These are phyloP conservation scores for Burhinus bistriatus DNA, from an alignment of 2,113 vertebrate species.

Conservation along the genomic window DNA sequence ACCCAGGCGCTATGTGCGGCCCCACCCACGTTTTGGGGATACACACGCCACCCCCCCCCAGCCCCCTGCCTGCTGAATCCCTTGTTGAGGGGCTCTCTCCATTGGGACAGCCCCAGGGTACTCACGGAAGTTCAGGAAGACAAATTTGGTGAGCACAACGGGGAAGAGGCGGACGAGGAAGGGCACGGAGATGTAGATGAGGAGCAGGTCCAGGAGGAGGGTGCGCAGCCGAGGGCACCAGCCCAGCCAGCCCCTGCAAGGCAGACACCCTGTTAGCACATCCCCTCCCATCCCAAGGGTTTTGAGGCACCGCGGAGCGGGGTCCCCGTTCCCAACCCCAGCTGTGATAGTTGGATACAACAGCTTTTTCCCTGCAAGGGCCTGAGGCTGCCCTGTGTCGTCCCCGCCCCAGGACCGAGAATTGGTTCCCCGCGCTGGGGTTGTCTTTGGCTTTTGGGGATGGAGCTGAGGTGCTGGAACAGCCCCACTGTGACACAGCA, in stretches of 20 bases:
- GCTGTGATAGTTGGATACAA: fast-evolving
- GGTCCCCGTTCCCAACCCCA: neutral
- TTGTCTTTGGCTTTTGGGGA: neutral
- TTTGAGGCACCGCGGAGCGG: neutral
- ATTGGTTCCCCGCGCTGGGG: fast-evolving
- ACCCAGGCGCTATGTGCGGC: neutral
- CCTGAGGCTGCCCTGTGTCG: fast-evolving
- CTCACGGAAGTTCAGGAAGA: conserved; percentile 77
- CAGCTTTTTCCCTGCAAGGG: fast-evolving
- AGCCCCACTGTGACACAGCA: fast-evolving
- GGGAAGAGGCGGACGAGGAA: conserved; percentile 72
- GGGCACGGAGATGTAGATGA: conserved; percentile 64
- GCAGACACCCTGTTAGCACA: neutral
- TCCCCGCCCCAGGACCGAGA: fast-evolving
- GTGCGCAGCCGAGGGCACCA: neutral
- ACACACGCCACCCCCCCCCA: too few relatives aligned
- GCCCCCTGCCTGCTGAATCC: neutral
- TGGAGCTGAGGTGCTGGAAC: fast-evolving
- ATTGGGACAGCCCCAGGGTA: neutral
- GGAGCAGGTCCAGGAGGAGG: conserved; percentile 25
- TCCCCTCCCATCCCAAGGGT: neutral
- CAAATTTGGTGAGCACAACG: conserved; percentile 57
- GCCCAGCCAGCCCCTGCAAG: conserved; percentile 3
- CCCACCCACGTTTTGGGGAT: neutral
- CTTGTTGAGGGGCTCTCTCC: fast-evolving